Evolutionary conservation across 2,113 vertebrate genomes (phyloP).

Genomic region (Festucalex cinctus): DNA sequence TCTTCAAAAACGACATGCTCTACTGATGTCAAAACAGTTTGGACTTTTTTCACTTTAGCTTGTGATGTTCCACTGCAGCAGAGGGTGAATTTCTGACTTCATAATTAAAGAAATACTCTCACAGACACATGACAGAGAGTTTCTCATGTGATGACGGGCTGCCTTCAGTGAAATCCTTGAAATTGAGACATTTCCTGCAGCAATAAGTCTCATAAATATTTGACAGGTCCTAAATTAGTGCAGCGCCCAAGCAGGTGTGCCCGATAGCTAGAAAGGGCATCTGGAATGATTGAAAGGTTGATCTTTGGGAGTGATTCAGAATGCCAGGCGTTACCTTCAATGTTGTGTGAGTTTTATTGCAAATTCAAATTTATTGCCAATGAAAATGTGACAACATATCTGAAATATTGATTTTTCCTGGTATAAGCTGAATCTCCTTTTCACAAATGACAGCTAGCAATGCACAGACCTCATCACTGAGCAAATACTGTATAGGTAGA

Average conservation of each 20-base stretch:
- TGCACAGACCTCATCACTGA: background rate
- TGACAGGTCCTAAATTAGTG: slow-evolving; percentile 44
- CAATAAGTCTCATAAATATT: slow-evolving; percentile 56
- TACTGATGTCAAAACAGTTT: background rate
- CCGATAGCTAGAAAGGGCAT: slow-evolving; percentile 1
- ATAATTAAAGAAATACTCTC: slow-evolving; percentile 24
- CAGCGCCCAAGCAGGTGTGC: slow-evolving; percentile 11
- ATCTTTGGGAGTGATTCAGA: slow-evolving; percentile 21
- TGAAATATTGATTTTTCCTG: background rate
- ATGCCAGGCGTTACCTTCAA: background rate
- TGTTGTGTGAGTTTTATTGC: background rate
- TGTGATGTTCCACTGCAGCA: background rate
- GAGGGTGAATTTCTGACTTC: background rate
- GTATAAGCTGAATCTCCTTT: background rate
- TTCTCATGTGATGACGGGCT: slow-evolving; percentile 6
- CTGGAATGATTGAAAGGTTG: slow-evolving; percentile 11
- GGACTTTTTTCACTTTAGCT: slow-evolving; percentile 6
- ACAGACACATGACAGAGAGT: slow-evolving; percentile 1
- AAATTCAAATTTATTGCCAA: background rate
- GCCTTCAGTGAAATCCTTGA: slow-evolving; percentile 31
- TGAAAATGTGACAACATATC: background rate
- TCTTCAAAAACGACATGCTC: background rate
- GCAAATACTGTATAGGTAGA: background rate
- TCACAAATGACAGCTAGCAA: background rate
- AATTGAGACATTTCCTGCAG: slow-evolving; percentile 20